phyloP scores from a whole-genome alignment of 2,113 vertebrate genomes.

The Columba janthina region DNA sequence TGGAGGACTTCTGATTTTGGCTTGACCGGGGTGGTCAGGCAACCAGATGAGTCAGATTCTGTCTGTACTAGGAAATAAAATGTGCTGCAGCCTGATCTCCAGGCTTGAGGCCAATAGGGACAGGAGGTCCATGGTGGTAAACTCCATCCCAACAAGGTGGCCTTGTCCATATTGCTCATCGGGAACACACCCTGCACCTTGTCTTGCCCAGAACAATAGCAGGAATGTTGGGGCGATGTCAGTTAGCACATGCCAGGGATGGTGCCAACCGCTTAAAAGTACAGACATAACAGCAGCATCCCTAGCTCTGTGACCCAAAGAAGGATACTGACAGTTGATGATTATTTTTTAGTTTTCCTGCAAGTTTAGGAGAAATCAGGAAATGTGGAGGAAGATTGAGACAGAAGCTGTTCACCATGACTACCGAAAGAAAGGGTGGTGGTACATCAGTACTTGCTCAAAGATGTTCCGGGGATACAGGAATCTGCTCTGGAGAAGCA shows the following conservation, averaged over 20 bases:
- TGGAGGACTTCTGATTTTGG: background rate
- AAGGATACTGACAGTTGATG: background rate
- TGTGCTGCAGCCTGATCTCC: background rate
- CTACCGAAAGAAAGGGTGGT: background rate
- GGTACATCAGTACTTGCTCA: background rate
- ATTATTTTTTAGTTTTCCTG: background rate
- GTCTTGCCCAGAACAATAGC: background rate
- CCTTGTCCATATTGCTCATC: background rate
- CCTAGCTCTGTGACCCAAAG: background rate
- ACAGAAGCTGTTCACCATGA: background rate
- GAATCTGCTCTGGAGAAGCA: background rate
- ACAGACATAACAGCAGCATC: background rate
- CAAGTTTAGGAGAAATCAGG: background rate
- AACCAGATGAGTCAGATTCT: background rate
- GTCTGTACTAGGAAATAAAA: background rate
- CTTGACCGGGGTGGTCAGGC: rapidly evolving
- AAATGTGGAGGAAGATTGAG: slow-evolving; percentile 11
- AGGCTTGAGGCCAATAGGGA: background rate
- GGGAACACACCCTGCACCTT: background rate
- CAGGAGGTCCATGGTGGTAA: background rate
- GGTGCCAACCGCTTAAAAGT: background rate
- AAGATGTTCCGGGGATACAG: background rate
- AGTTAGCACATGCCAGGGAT: background rate
- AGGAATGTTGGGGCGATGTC: background rate
- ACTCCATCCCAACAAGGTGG: background rate